Conservation (phyloP, 2,888 invertebrate species). For the Entomobrya multifasciata region DNA sequence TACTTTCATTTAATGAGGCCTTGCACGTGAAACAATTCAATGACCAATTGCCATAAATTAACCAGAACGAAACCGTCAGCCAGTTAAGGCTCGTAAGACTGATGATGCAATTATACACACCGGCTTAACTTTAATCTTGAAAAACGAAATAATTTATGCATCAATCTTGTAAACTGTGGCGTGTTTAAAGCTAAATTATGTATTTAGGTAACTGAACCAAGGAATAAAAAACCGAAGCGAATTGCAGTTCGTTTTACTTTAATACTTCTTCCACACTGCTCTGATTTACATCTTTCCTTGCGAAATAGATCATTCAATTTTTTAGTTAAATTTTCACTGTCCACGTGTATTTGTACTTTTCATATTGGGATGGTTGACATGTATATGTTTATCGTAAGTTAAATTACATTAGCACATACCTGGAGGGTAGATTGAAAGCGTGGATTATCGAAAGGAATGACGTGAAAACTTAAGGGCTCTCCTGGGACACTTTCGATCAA, state of each 20-base stretch:
- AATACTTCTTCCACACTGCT: too few relatives aligned
- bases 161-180: conserved; percentile 4
- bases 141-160: conserved; percentile 43
- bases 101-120: conserved; percentile 45
- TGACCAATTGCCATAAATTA: background rate
- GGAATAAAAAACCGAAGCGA: conserved; percentile 3
- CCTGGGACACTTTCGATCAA: conserved; percentile 96
- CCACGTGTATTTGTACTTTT: background rate
- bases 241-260: conserved; percentile 18
- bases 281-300: too few relatives aligned
- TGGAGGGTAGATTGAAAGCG: conserved; percentile 93
- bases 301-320: background rate
- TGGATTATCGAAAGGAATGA: conserved; percentile 97
- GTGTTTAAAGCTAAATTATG: conserved; percentile 54
- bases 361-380: background rate
- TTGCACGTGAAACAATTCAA: conserved; percentile 6
- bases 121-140: conserved; percentile 31
- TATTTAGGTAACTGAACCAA: conserved; percentile 68
- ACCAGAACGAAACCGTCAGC: background rate
- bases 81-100: background rate
- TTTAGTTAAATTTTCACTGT: conserved; percentile 17
- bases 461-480: conserved; percentile 96
- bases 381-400: background rate
- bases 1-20: conserved; percentile 22
- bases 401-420: conserved; percentile 81